Percentiles rank a stretch among this genome's conserved stretches.
Evolutionary conservation across 2,797 vertebrate species (phyloP).

Genomic region (Pyrocephalus nanus): DNA sequence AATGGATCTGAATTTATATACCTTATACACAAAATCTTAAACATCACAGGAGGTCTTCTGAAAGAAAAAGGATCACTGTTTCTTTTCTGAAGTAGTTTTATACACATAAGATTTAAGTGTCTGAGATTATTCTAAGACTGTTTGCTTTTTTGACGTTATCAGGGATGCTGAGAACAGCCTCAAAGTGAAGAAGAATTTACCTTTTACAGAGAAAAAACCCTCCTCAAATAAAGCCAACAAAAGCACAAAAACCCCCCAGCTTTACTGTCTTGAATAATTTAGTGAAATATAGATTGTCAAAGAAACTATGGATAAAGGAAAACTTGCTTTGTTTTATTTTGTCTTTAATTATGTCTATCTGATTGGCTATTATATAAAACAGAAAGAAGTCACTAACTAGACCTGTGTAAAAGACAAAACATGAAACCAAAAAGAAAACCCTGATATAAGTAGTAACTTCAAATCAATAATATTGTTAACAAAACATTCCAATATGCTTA

Average conservation of each 20-base stretch:
- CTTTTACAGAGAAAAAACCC: background rate
- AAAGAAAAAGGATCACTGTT: background rate
- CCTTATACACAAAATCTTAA: background rate
- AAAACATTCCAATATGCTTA: background rate
- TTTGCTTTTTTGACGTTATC: background rate
- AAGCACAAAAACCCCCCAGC: rapidly evolving
- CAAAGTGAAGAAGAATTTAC: background rate
- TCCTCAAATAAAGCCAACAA: background rate
- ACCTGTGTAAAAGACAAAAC: background rate
- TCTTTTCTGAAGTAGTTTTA: background rate
- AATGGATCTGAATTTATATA: background rate
- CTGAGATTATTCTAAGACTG: background rate
- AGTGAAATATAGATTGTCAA: background rate
- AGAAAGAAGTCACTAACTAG: background rate
- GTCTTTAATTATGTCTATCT: background rate
- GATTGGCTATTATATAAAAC: background rate
- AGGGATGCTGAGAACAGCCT: background rate
- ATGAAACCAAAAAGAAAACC: background rate
- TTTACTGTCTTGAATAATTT: background rate
- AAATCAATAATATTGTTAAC: background rate
- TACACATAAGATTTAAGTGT: background rate
- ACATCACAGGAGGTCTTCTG: background rate
- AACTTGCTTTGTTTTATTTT: background rate
- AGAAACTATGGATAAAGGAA: background rate
- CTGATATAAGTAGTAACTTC: background rate